Conservation (phyloP, 1,140 invertebrate species). For the Micrasema minimum region DNA sequence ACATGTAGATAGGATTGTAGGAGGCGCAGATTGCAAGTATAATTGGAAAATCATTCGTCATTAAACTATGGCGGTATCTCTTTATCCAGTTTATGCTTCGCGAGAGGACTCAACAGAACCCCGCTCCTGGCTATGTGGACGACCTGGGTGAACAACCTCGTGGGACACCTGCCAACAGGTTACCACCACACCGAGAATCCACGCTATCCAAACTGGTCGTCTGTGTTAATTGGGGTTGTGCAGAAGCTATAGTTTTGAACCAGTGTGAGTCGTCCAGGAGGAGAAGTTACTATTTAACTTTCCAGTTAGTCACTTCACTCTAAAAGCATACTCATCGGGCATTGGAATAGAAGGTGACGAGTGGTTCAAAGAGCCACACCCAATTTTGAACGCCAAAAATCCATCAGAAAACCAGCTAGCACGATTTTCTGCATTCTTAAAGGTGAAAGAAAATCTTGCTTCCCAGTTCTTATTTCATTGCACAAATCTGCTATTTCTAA, state of each 20-base stretch:
- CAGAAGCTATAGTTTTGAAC: neutral
- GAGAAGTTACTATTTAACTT: neutral
- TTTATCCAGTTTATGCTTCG: no score
- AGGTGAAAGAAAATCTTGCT: conserved; percentile 2
- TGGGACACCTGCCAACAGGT: neutral
- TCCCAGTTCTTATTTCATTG: conserved; percentile 23
- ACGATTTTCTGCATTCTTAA: conserved; percentile 16
- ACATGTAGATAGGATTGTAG: no score
- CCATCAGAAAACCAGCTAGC: conserved; percentile 36
- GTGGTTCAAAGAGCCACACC: neutral
- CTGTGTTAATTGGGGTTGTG: neutral
- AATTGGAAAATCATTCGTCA: no score
- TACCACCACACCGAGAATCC: neutral
- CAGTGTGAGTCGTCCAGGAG: neutral
- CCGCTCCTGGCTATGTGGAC: conserved; percentile 37
- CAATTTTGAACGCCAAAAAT: conserved; percentile 48
- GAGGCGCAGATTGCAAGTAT: no score
- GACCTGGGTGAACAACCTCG: neutral
- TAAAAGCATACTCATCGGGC: neutral
- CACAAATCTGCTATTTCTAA: conserved; percentile 2
- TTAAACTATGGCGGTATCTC: no score
- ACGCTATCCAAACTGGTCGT: neutral
- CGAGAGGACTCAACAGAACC: conserved; percentile 42
- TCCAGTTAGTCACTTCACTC: neutral
- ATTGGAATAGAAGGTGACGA: neutral